Percentiles rank a stretch among this genome's conserved stretches.
Conservation (phyloP, 2,113 vertebrate genomes). For the Bos indicus region DNA sequence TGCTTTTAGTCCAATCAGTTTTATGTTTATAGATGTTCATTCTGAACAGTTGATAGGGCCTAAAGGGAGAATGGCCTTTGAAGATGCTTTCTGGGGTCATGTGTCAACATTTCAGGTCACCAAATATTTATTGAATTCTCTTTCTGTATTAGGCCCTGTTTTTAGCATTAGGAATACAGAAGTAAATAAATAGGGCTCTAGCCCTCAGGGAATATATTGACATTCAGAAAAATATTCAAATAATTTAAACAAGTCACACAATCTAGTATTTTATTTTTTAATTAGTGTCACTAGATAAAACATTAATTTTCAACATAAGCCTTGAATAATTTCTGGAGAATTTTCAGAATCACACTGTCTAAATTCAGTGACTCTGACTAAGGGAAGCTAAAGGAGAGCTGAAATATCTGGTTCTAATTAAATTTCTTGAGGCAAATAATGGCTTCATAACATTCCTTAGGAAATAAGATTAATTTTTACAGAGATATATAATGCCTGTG, state of each 20-base stretch:
- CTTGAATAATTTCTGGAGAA: conserved; percentile 14
- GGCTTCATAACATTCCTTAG: not conserved
- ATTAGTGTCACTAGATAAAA: not conserved
- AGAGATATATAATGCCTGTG: not conserved
- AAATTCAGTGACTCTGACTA: not conserved
- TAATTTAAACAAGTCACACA: not conserved
- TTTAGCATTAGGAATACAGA: not conserved
- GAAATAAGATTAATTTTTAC: not conserved
- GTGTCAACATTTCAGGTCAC: not conserved
- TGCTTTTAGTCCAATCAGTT: not conserved
- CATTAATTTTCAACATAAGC: not conserved
- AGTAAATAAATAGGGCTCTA: not conserved
- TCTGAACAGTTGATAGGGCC: not conserved
- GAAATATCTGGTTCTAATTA: not conserved
- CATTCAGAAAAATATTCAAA: not conserved
- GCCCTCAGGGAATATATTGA: not conserved
- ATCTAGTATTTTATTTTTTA: not conserved
- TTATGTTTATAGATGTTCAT: not conserved
- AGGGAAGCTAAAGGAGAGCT: not conserved
- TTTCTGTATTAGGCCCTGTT: not conserved
- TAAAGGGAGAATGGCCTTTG: not conserved
- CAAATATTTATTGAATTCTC: not conserved
- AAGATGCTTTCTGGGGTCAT: not conserved
- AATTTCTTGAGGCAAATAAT: not conserved
- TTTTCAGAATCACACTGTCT: not conserved